Percentiles rank a stretch among this genome's conserved stretches.
Evolutionary conservation across 2,113 vertebrate species (phyloP).

Genomic region (Aramus guarauna): DNA sequence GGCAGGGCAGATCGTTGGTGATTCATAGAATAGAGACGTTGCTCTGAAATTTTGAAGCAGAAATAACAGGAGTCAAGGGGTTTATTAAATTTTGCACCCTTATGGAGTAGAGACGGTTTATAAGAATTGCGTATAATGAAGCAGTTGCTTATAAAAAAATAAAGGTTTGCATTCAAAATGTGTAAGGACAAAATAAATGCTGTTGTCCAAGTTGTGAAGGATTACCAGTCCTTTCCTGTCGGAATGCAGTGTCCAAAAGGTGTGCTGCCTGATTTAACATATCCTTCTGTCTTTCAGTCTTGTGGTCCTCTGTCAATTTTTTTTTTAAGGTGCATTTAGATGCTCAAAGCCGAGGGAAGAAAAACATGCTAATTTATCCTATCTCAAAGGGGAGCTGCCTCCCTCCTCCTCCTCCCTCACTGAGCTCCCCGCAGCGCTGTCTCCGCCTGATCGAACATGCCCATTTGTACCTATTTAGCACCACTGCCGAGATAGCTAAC

Average conservation of each 20-base stretch:
- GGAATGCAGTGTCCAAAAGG: not conserved
- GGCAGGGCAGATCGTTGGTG: not conserved
- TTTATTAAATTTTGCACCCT: not conserved
- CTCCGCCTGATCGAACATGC: conserved; percentile 31
- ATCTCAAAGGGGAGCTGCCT: conserved; percentile 45
- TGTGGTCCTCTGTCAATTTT: not conserved
- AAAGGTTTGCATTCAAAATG: not conserved
- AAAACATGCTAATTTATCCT: conserved; percentile 36
- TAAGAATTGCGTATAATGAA: not conserved
- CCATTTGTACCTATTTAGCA: conserved; percentile 27
- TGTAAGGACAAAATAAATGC: not conserved
- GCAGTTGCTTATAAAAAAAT: not conserved
- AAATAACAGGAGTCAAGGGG: not conserved
- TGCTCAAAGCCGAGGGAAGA: not conserved
- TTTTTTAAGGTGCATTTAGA: not conserved
- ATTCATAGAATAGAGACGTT: not conserved
- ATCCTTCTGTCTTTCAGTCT: not conserved
- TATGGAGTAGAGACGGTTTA: not conserved
- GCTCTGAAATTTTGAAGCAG: not conserved
- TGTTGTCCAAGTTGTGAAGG: rapidly evolving
- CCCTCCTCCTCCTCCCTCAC: not conserved
- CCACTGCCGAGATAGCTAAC: conserved; percentile 5
- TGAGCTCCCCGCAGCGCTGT: not conserved
- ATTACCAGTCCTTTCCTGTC: not conserved
- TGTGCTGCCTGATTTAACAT: not conserved